Evolutionary conservation across 2,113 vertebrate species (phyloP), one percentile per base, ranked within the genome.

Genomic region (Dendrocopos noguchii): DNA sequence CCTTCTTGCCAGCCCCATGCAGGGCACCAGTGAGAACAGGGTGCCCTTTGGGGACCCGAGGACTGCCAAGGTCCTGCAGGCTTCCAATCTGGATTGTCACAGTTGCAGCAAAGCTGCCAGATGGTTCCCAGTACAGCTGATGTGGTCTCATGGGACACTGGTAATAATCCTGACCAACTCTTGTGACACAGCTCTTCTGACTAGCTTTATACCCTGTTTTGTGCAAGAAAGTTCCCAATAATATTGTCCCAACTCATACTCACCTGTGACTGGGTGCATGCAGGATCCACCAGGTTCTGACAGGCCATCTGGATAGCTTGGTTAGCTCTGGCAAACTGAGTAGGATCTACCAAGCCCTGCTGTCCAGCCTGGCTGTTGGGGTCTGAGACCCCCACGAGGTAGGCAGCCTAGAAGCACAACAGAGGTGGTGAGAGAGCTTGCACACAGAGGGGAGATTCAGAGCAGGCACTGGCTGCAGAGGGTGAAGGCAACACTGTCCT

Each of bases 231-330:
- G 76, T 39, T 8, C 24, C 31, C 2, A 0, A 15, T 17, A 60
- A 53, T 2, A 2, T n/a, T 42, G 36, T 16, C 18, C 44, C 8
- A 8, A 1, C 20, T n/a, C 18, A 47, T 10, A 29, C 83, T 96
- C 97, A 99, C 99, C 98, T 99, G 99, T 36, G 99, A 99, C 95
- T 99, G 99, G 4, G 99, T 99, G 93, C 99, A 99, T 70, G 98
- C 98, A 15, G 99, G 98, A 82, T 99, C 99, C 90, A 99, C 98
- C 65, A 99, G 95, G 97, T 99, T 99, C 97, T 99, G 99, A 87
- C 99, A 99, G 88, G 99, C 99, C 99, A 99, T 99, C 96, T 99
- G 99, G 94, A 99, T 99, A 16, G 99, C 98, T 95, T 99, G 99
- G 95, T 99, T 99, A 65, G 99, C 99, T 93, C 99, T 97, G 60